Evolutionary conservation across 1,140 invertebrate species (phyloP).

Genomic region (Zaprionus davidi): DNA sequence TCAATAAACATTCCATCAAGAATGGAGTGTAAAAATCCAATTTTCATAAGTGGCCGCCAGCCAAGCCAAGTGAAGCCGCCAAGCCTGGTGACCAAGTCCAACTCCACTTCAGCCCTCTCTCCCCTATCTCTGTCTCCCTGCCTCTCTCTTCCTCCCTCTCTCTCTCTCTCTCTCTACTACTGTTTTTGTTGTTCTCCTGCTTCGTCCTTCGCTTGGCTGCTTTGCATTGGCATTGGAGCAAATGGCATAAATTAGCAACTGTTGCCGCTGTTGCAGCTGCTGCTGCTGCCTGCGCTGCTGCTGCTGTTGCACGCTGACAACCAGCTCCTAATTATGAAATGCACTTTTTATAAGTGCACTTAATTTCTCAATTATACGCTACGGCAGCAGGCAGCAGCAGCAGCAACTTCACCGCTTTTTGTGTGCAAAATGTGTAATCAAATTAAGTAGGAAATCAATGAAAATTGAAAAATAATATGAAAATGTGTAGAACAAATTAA

Average conservation of each 20-base stretch:
- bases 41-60: constrained; percentile 77
- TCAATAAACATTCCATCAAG: constrained; percentile 82
- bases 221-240: constrained; percentile 42
- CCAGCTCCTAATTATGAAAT: constrained; percentile 70
- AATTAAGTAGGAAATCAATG: constrained; percentile 7
- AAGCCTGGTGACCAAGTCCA: not conserved
- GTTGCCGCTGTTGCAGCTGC: constrained; percentile 29
- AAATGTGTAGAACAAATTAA: constrained; percentile 10
- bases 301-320: constrained; percentile 40
- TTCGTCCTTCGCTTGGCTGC: constrained; percentile 47
- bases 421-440: constrained; percentile 2
- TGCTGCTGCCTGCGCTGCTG: constrained; percentile 47
- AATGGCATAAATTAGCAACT: constrained; percentile 74
- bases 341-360: constrained; percentile 63
- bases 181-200: constrained; percentile 16
- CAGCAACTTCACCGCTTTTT: not conserved
- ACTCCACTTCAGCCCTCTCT: not conserved
- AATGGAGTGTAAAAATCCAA: constrained; percentile 82
- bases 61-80: constrained; percentile 19
- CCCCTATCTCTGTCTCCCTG: not conserved
- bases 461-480: constrained; percentile 15
- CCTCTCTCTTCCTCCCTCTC: not conserved
- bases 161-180: constrained; percentile 5
- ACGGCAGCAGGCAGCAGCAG: not conserved
- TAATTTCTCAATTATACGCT: constrained; percentile 66